A percentile compares a stretch with the other conserved stretches of the same genome.
These are phyloP conservation scores for Ibidorhyncha struthersii DNA, from an alignment of 2,113 vertebrate species.

Conservation along the genomic window DNA sequence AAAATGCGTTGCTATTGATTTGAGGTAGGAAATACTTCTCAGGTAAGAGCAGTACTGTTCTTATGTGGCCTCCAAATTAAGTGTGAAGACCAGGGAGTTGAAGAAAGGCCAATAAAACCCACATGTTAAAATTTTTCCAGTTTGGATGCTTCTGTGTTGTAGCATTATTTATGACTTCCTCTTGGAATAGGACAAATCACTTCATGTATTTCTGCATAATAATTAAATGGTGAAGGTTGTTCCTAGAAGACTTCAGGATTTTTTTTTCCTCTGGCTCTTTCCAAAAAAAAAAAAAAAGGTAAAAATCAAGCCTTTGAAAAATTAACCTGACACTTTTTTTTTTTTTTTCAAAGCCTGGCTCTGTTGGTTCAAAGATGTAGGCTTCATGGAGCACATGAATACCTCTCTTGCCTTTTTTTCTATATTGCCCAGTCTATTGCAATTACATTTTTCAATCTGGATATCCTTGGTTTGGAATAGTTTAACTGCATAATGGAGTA, in stretches of 20 bases:
- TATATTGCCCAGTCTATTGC: not conserved
- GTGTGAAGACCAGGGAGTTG: not conserved
- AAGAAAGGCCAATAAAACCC: not conserved
- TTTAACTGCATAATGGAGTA: not conserved
- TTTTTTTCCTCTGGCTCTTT: not conserved
- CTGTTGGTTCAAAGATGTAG: not conserved
- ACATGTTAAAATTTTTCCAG: not conserved
- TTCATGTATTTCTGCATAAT: not conserved
- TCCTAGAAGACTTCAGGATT: not conserved
- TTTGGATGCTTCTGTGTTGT: not conserved
- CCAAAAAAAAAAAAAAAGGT: not conserved
- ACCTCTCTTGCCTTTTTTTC: not conserved
- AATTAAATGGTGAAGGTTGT: not conserved
- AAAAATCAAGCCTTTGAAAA: not conserved
- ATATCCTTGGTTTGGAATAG: not conserved
- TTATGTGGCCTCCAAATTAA: not conserved
- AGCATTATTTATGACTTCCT: not conserved
- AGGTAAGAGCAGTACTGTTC: not conserved
- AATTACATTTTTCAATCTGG: not conserved
- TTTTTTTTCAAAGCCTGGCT: not conserved
- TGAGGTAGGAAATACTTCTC: not conserved
- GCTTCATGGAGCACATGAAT: not conserved
- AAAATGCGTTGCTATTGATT: fast-evolving
- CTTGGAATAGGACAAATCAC: not conserved
- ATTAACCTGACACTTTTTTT: not conserved